Evolutionary conservation across 2,113 vertebrate genomes (phyloP), one percentile per base, ranked within the genome.

Genomic region (Phalacrocorax brasilianus): DNA sequence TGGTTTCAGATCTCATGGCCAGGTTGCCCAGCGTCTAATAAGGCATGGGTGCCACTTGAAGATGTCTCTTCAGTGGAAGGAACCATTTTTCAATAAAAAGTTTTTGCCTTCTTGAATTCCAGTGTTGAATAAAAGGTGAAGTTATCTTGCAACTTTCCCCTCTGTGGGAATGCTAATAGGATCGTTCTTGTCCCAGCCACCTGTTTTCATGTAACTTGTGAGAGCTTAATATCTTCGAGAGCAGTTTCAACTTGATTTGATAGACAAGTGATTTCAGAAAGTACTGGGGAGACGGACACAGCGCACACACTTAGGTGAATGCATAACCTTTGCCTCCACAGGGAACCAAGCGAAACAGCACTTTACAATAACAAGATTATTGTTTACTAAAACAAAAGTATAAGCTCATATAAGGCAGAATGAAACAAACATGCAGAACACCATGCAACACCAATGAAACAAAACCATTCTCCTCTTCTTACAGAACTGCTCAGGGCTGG

Each of bases 81-180:
- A 90, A n/a, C 5, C 32, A 62, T 85, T 80, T 71, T 85, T 44
- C 62, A 63, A 20, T 75, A 24, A 75, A 42, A 73, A 32, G 16
- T 62, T 96, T 92, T 67, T 88, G n/a, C 67, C 63, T 93, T 73
- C 53, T 71, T 83, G 63, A 94, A 88, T 85, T 85, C 17, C 35
- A 45, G 10, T 44, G 26, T 61, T 20, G 71, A 83, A 52, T 70
- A 85, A 92, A 90, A 90, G 58, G 90, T 49, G 71, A 94, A 44
- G 45, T 73, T 91, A 53, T 55, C 79, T 76, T 66, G 17, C 53
- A 77, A 47, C 59, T 88, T 80, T 86, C 38, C 26, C 17, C 45
- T 86, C 55, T 55, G 33, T 3, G 7, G 42, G 67, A 67, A 62
- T 91, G 59, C 58, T 93, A 66, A 93, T 72, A 83, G 50, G 45